Evolutionary conservation across 2,888 invertebrate genomes (phyloP).

Genomic region (Lysandra bellargus): DNA sequence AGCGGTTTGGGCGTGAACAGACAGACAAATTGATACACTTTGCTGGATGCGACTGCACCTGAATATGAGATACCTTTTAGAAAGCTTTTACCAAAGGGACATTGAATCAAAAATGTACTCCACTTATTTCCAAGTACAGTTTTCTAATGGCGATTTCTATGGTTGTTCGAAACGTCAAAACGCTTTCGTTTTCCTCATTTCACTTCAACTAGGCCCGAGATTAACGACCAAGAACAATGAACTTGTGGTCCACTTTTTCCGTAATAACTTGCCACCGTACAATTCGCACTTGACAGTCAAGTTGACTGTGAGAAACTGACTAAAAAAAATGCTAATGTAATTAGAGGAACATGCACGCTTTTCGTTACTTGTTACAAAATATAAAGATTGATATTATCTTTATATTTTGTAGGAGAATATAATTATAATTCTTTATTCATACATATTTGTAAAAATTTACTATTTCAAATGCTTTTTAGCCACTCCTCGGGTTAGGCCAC

Average conservation of each 20-base stretch:
- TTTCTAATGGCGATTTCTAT: neutral
- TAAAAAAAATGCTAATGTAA: neutral
- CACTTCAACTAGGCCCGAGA: neutral
- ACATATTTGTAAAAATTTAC: no score
- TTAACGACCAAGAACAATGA: constrained; percentile 14
- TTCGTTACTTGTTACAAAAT: neutral
- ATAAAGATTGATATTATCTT: neutral
- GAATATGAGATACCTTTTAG: no score
- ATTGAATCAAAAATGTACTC: neutral
- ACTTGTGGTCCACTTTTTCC: neutral
- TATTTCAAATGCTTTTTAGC: no score
- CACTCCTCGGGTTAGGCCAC: no score
- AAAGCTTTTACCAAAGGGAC: no score
- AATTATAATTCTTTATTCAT: no score
- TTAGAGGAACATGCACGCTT: neutral
- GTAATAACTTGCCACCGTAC: neutral
- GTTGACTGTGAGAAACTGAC: neutral
- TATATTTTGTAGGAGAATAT: no score
- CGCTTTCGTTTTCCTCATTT: constrained; percentile 31
- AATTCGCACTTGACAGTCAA: neutral
- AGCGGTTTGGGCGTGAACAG: no score
- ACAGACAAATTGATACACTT: no score
- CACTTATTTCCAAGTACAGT: neutral
- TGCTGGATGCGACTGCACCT: no score
- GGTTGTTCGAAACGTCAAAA: constrained; percentile 7